Percentiles rank a stretch among this genome's conserved stretches.
Evolutionary conservation across 2,888 invertebrate species (phyloP).

Genomic region (Brachyptera risi): DNA sequence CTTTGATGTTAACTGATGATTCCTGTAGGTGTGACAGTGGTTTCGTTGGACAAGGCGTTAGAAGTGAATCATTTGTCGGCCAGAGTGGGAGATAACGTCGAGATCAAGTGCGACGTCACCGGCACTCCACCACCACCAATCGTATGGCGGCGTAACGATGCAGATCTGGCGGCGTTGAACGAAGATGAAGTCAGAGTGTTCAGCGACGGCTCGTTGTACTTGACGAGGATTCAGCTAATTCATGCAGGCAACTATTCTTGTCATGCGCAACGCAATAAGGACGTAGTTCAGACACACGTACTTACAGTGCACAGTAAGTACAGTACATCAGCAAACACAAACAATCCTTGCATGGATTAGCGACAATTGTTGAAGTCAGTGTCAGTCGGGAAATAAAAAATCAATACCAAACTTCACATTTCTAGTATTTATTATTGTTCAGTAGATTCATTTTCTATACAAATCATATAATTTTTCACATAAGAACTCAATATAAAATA

Average conservation of each 20-base stretch:
- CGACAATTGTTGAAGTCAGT: too few species aligned
- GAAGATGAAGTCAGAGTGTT: slow-evolving; percentile 63
- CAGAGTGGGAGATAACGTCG: slow-evolving; percentile 69
- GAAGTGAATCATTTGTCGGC: slow-evolving; percentile 66
- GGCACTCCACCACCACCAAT: slow-evolving; percentile 66
- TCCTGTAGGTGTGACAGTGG: slow-evolving; percentile 61
- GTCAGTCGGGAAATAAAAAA: too few species aligned
- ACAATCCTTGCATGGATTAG: too few species aligned
- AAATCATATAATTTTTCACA: too few species aligned
- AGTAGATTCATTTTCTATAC: too few species aligned
- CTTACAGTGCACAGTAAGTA: slow-evolving; percentile 70
- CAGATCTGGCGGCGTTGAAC: slow-evolving; percentile 57
- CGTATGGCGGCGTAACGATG: slow-evolving; percentile 65
- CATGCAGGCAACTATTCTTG: slow-evolving; percentile 77
- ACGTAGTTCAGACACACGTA: slow-evolving; percentile 69
- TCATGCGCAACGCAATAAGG: slow-evolving; percentile 65
- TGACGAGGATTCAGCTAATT: slow-evolving; percentile 65
- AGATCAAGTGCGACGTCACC: slow-evolving; percentile 71
- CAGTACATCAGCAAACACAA: too few species aligned
- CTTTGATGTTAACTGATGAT: background rate
- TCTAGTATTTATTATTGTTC: too few species aligned
- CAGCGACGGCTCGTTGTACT: slow-evolving; percentile 68
- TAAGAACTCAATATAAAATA: too few species aligned
- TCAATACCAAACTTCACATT: too few species aligned
- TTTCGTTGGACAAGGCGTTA: slow-evolving; percentile 65